Base-by-base conservation (phyloP, 2,113 vertebrate species). In the Tychaedon coryphoeus region DNA sequence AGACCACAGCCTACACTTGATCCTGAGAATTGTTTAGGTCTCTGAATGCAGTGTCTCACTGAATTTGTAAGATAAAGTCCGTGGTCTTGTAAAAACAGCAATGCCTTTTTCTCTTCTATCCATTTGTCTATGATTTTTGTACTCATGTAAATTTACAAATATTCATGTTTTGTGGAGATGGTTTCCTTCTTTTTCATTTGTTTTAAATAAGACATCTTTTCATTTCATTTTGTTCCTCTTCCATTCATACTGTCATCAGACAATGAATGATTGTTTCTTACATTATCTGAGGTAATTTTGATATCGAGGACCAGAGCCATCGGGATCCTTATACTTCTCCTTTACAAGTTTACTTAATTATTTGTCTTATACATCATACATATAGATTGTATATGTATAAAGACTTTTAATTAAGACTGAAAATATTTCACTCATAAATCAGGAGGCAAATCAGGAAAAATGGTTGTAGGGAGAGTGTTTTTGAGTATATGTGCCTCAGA, bases 391-490 rank as follows among this genome's bases (percentile, higher is more conserved):
- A 64, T 23, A 47, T 4, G 4, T 54, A 14, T 57, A 54, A 74
- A 47, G 61, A 2, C 2, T 12, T 65, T 64, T 89, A 12, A 11
- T 61, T n/a, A 40, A 81, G 8, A 45, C 3, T 73, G 34, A 83
- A 57, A 72, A 62, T 20, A 67, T 43, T 73, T 77, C 25, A 56
- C 12, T 53, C 15, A 18, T 33, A 74, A 62, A 51, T 65, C 29
- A 74, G 34, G 28, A 62, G 18, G 6, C 8, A 62, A 86, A 38
- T 54, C 19, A 66, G 7, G 9, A 4, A 54, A 89, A 77, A 43
- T 34, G 0, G 8, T 43, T 57, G 5, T 26, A 36, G 2, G 14
- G 13, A 8, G 9, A 18, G 7, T 24, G 5, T 3, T 73, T 84
- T 70, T 48, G 4, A 58, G 36, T 36, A 28, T 13, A 61, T 3